Evolutionary conservation across 2,797 vertebrate genomes (phyloP).

Genomic region (Hypotaenidia okinawae): DNA sequence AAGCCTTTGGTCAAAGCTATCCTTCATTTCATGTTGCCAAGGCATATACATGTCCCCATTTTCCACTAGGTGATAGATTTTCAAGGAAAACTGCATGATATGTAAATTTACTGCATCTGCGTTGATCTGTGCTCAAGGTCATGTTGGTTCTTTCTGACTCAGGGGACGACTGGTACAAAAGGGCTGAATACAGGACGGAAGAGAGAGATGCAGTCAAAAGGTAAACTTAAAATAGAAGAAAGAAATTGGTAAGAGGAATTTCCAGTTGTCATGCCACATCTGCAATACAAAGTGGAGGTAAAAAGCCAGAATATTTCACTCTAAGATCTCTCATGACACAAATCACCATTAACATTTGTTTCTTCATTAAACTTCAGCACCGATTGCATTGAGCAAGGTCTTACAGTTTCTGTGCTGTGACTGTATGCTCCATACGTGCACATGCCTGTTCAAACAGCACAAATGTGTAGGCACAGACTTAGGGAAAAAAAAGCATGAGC

Average conservation of each 20-base stretch:
- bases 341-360: not conserved
- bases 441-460: accelerated
- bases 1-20: conserved; percentile 11
- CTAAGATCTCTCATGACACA: not conserved
- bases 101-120: conserved; percentile 41
- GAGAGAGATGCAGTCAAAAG: not conserved
- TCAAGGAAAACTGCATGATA: conserved; percentile 33
- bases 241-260: not conserved
- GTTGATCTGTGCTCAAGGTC: conserved; percentile 43
- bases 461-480: not conserved
- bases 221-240: not conserved
- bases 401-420: not conserved
- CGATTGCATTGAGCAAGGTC: not conserved
- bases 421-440: not conserved
- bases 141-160: conserved; percentile 23
- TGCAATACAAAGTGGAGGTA: not conserved
- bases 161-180: conserved; percentile 7
- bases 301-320: not conserved
- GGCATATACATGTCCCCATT: not conserved
- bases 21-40: conserved; percentile 24
- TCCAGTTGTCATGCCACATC: not conserved
- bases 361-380: not conserved
- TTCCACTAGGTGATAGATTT: conserved; percentile 43
- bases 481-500: not conserved
- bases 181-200: not conserved